phyloP scores from a whole-genome alignment of 2,888 invertebrate species.

The Hoplodrina ambigua region DNA sequence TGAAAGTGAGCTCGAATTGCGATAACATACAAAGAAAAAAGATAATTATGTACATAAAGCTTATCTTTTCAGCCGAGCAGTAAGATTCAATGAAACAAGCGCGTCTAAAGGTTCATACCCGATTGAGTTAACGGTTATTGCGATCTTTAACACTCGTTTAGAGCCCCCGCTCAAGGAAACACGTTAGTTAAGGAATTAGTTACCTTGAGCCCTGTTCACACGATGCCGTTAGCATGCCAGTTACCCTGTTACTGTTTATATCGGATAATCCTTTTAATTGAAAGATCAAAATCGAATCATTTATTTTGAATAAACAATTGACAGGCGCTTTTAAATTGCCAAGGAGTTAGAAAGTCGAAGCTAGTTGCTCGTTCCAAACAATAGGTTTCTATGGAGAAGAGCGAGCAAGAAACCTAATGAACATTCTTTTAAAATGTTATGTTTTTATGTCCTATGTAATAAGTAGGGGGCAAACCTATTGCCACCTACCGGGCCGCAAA shows the following conservation, averaged over 20 bases:
- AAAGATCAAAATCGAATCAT: too few relatives aligned
- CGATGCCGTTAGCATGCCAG: constrained; percentile 3
- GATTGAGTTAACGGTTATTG: constrained; percentile 62
- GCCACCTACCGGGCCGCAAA: too few relatives aligned
- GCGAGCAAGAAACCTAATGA: too few relatives aligned
- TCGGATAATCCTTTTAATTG: background rate
- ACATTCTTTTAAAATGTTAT: too few relatives aligned
- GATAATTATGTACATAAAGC: constrained; percentile 23
- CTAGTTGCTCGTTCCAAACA: too few relatives aligned
- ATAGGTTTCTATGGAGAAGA: too few relatives aligned
- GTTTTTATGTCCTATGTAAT: too few relatives aligned
- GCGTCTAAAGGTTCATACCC: constrained; percentile 46
- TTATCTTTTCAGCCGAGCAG: constrained; percentile 41
- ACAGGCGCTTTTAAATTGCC: too few relatives aligned
- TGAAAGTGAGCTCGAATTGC: background rate
- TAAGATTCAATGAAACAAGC: constrained; percentile 60
- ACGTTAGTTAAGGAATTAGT: constrained; percentile 33
- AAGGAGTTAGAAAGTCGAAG: too few relatives aligned
- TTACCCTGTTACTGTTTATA: background rate
- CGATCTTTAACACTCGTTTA: constrained; percentile 53
- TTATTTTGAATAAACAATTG: too few relatives aligned
- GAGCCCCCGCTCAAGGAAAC: constrained; percentile 33
- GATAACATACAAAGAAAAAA: background rate
- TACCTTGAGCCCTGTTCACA: constrained; percentile 20
- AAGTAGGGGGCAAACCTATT: too few relatives aligned